Evolutionary conservation across 2,113 vertebrate genomes (phyloP).

Genomic region (Megalops atlanticus): DNA sequence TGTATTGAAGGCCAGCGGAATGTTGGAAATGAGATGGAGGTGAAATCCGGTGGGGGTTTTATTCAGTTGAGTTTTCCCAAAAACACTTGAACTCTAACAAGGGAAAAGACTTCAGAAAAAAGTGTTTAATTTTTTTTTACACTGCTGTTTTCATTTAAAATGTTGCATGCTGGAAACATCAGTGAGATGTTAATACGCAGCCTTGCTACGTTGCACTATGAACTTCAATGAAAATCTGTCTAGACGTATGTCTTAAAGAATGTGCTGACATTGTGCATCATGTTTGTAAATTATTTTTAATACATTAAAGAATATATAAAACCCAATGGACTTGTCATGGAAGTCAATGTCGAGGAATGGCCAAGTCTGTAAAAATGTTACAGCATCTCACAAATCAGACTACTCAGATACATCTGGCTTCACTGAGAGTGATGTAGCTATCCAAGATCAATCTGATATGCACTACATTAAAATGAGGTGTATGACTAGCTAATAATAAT

Average conservation of each 20-base stretch:
- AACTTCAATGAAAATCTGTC: not conserved
- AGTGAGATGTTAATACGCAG: not conserved
- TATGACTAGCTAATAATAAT: not conserved
- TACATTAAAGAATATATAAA: not conserved
- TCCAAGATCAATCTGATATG: not conserved
- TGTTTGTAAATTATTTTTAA: not conserved
- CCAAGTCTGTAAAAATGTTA: not conserved
- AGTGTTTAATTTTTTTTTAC: not conserved
- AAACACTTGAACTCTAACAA: too few species aligned
- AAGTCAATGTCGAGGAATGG: too few species aligned
- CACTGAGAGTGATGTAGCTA: too few species aligned
- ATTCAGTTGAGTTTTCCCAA: too few species aligned
- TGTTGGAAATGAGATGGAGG: too few species aligned
- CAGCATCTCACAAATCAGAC: too few species aligned
- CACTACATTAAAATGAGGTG: not conserved
- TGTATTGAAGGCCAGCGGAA: too few species aligned
- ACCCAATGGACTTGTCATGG: not conserved
- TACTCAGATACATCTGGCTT: too few species aligned
- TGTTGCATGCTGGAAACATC: not conserved
- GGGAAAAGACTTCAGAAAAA: too few species aligned
- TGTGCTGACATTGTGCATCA: not conserved
- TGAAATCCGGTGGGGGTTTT: too few species aligned
- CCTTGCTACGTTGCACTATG: conserved; percentile 2
- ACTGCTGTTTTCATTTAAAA: not conserved
- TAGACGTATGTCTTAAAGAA: not conserved